Evolutionary conservation across 2,888 invertebrate species (phyloP), one percentile per base, ranked within the genome.

Genomic region (Pyrocoelia pectoralis): DNA sequence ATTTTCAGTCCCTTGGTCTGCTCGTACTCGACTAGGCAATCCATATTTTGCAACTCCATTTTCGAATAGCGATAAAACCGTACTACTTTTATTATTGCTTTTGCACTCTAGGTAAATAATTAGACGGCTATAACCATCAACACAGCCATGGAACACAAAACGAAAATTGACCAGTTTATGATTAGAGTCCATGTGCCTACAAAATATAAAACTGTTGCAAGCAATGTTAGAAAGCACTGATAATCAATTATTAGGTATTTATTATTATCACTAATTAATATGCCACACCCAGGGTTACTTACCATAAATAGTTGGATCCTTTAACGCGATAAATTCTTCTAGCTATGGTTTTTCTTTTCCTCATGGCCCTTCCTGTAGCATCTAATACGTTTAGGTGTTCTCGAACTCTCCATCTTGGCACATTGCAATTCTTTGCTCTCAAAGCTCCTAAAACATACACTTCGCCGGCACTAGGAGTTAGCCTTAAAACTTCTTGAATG

Each of bases 11-110:
- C 24, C 24, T 24, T 6, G 3, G 33, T 63, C 58, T 38, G 18
- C 59, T 28, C 63, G 8, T 5, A 63, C 63, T 55, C 58, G 51
- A 12, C 38, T 63, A 40, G 63, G 58, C 13, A 63, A 49, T 24
- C 24, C 24, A 24, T 14, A 52, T 33, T 59, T 17, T 12, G 10
- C 12, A 12, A 53, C 38, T 17, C 63, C 59, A 33, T 53, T 48
- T 59, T 29, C 17, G 46, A 63, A 63, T 33, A 63, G 52, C 9
- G 38, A 9, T 33, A 63, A 24, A 17, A 49, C 63, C 43, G 28
- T 59, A 17, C 18, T 19, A n/a, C 43, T 15, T 29, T 59, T 52
- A 50, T 63, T 40, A 13, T 40, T 40, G 40, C 4, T 3, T 40
- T 40, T 40, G 40, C 40, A 40, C 13, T n/a, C 40, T n/a, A 40